Base-by-base conservation (phyloP, 2,888 invertebrate species). In the Agelastica alni region DNA sequence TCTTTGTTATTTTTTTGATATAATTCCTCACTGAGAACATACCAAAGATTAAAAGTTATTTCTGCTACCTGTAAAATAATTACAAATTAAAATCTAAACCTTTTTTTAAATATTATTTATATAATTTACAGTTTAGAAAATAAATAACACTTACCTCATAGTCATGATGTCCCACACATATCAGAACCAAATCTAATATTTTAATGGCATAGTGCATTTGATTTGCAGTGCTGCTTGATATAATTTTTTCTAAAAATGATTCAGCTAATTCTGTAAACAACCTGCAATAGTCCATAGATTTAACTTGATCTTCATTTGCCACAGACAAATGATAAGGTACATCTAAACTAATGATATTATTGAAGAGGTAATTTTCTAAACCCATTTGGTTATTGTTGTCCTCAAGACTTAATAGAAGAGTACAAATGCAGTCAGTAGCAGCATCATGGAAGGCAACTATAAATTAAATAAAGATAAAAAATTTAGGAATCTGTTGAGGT, bases 21-120 rank as follows among this genome's bases (percentile, higher is more conserved):
- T 3, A 99, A 80, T 69, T 91, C 89, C 77, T 99, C 98, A 3
- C 97, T 96, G 26, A 99, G 77, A 17, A 93, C 85, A 52, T 95
- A 97, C 99, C 99, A 99, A 54, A 97, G 83, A 77, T 94, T 93
- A 75, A 98, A 99, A 1, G 98, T 96, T 64, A 97, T 93, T 72
- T 87, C 87, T 22, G 87, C 86, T 67, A 56, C 47, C 55, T 56
- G 22, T 13, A 51, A 26, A 26, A 22, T 22, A 26, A 26, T 26
- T 26, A 22, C n/a, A n/a, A n/a, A n/a, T n/a, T n/a, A n/a, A n/a
- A n/a, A n/a, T n/a, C n/a, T n/a, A n/a, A n/a, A 7, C 22, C 4
- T 22, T 22, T 22, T 22, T 22, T 22, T 5, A 5, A 22, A 22
- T 36, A 36, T 36, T 10, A 9, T n/a, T n/a, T n/a, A n/a, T n/a